phyloP scores from a whole-genome alignment of 1,140 invertebrate genomes.

The Trichonephila clavipes region DNA sequence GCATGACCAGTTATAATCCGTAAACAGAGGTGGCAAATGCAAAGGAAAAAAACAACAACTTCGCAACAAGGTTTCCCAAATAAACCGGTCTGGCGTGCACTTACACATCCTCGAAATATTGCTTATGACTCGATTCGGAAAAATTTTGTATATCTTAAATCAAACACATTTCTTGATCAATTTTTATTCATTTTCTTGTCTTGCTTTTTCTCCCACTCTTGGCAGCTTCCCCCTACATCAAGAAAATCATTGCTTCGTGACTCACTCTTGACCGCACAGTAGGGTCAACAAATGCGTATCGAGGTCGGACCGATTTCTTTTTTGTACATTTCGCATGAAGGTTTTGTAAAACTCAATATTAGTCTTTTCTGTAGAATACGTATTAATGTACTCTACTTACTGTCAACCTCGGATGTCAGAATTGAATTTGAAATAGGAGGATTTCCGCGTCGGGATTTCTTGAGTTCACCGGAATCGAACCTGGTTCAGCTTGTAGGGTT shows the following conservation, averaged over 20 bases:
- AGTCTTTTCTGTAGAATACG: background rate
- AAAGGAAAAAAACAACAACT: background rate
- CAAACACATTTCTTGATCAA: constrained; percentile 6
- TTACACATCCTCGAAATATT: background rate
- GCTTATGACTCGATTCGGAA: background rate
- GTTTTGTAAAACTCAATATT: background rate
- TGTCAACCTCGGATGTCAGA: background rate
- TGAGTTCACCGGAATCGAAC: too few relatives aligned
- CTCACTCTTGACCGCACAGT: constrained; percentile 46
- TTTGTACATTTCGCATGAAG: background rate
- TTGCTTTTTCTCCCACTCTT: background rate
- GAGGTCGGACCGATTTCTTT: background rate
- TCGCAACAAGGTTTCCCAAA: background rate
- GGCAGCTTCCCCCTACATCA: background rate
- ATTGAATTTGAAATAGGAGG: background rate
- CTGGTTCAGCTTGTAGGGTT: too few relatives aligned
- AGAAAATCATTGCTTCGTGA: background rate
- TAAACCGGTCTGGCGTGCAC: background rate
- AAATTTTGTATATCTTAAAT: constrained; percentile 13
- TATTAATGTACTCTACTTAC: background rate
- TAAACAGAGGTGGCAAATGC: background rate
- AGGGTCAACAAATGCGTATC: constrained; percentile 23
- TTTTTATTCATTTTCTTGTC: background rate
- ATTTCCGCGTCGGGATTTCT: background rate
- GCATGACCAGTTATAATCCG: background rate